These are phyloP conservation scores for Caenorhabditis wallacei DNA, from an alignment of 2,888 invertebrate genomes.

Conservation along the genomic window DNA sequence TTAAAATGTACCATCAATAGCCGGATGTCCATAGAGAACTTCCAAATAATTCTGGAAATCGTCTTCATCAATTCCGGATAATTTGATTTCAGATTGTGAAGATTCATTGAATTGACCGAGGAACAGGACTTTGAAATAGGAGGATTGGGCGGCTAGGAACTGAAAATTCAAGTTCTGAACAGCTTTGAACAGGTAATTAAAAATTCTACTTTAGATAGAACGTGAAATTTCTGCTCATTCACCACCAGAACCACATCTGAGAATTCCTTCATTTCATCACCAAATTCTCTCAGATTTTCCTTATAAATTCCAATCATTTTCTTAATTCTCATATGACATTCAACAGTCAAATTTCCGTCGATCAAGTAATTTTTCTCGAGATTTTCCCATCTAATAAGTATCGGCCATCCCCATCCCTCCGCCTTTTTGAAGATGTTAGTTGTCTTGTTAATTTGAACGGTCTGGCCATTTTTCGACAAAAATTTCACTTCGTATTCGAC, in stretches of 20 bases:
- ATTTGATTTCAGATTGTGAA: not conserved
- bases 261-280: not conserved
- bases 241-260: slow-evolving; percentile 6
- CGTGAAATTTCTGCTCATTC: not conserved
- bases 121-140: not conserved
- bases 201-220: too few species aligned
- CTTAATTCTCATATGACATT: not conserved
- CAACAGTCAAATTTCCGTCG: not conserved
- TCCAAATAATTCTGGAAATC: slow-evolving; percentile 7
- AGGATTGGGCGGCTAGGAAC: not conserved
- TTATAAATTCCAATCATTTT: slow-evolving; percentile 3
- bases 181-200: too few species aligned
- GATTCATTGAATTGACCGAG: not conserved
- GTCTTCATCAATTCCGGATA: not conserved
- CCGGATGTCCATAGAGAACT: not conserved
- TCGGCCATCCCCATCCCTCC: too few species aligned
- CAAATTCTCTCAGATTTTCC: not conserved
- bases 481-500: too few species aligned
- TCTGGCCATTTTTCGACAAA: too few species aligned
- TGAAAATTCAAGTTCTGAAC: too few species aligned
- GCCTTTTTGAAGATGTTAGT: too few species aligned
- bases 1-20: not conserved
- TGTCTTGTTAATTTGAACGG: too few species aligned
- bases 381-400: not conserved
- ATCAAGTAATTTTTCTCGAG: not conserved